Evolutionary conservation across 92 coral and sea anemone genomes (phyloP).

Genomic region (Pocillopora grandis): DNA sequence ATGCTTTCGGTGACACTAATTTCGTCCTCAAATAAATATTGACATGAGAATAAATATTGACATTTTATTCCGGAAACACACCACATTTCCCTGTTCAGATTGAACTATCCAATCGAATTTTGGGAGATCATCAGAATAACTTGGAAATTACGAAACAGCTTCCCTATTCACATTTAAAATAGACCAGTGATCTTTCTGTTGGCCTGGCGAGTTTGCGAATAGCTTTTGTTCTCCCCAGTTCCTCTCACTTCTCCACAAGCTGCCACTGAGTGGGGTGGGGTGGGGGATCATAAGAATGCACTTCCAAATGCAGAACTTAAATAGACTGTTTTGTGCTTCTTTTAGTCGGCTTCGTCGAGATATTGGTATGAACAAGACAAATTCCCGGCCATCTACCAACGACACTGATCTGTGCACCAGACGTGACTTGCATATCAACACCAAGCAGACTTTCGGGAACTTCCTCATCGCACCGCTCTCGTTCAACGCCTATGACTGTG

Average conservation of each 20-base stretch:
- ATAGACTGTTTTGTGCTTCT: not conserved
- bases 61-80: too few relatives aligned
- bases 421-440: not conserved
- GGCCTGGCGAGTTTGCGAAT: too few relatives aligned
- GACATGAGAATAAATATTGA: too few relatives aligned
- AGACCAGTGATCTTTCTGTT: too few relatives aligned
- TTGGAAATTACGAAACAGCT: too few relatives aligned
- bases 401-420: not conserved
- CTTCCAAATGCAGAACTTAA: not conserved
- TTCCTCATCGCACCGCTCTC: not conserved
- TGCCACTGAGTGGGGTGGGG: too few relatives aligned
- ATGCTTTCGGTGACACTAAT: not conserved
- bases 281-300: not conserved
- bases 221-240: too few relatives aligned
- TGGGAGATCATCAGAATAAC: too few relatives aligned
- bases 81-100: too few relatives aligned
- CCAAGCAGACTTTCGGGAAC: not conserved
- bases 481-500: conserved; percentile 5
- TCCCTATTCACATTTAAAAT: too few relatives aligned
- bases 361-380: not conserved
- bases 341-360: conserved; percentile 11
- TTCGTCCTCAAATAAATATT: not conserved
- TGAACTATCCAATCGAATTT: too few relatives aligned
- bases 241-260: too few relatives aligned
- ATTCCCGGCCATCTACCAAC: not conserved